A percentile compares a stretch with the other conserved stretches of the same genome.
phyloP scores from a whole-genome alignment of 2,797 vertebrate genomes.

The Mormyrus proboscirostris region DNA sequence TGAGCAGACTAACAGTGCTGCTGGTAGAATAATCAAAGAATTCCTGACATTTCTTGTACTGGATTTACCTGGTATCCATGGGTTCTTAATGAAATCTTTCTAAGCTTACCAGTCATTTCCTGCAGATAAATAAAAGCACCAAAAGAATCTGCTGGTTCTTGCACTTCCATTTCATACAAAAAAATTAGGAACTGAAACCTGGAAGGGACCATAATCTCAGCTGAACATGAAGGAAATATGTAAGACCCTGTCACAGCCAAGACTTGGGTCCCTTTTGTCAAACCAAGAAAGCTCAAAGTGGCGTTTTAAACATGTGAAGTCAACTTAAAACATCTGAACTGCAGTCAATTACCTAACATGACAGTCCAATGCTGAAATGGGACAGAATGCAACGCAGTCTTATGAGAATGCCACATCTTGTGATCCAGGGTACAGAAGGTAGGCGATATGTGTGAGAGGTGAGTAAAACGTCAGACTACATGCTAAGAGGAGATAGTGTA shows the following conservation, averaged over 20 bases:
- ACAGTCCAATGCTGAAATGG: slow-evolving; percentile 20
- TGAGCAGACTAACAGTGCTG: background rate
- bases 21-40: background rate
- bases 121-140: background rate
- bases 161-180: background rate
- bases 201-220: background rate
- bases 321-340: background rate
- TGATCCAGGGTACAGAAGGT: background rate
- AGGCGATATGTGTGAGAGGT: background rate
- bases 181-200: background rate
- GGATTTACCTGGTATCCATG: background rate
- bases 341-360: background rate
- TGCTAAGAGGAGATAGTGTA: slow-evolving; percentile 10
- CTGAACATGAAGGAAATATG: background rate
- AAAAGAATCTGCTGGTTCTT: background rate
- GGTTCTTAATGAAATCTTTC: background rate
- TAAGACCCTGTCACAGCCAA: background rate
- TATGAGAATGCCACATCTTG: background rate
- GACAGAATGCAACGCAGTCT: slow-evolving; percentile 21
- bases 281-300: background rate
- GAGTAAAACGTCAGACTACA: slow-evolving; percentile 19
- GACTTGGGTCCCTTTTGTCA: background rate
- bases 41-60: background rate
- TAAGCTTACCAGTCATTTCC: background rate
- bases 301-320: background rate